Percentiles rank a stretch among this genome's conserved stretches.
Evolutionary conservation across 1,140 invertebrate genomes (phyloP).

Genomic region (Drosophila sp.): DNA sequence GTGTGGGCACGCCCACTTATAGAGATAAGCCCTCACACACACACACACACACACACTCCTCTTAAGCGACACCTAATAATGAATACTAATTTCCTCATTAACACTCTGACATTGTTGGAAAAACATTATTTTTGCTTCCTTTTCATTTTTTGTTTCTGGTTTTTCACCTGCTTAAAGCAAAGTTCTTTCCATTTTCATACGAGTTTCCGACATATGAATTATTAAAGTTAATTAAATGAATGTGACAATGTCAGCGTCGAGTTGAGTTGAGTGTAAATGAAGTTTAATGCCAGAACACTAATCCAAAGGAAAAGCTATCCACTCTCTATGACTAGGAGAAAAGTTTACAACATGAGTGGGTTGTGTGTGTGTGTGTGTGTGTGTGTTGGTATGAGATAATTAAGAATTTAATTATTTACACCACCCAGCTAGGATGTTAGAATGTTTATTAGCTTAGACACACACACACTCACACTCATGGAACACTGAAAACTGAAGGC

Average conservation of each 20-base stretch:
- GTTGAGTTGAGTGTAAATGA: conserved; percentile 42
- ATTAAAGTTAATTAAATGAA: conserved; percentile 79
- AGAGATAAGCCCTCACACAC: conserved; percentile 27
- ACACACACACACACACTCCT: conserved; percentile 19
- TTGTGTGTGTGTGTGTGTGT: conserved; percentile 5
- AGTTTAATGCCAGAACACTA: conserved; percentile 54
- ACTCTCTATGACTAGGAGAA: conserved; percentile 14
- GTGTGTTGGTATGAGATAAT: conserved; percentile 69
- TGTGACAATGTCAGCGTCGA: conserved; percentile 41
- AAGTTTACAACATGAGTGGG: not conserved
- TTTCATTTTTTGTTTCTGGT: conserved; percentile 10
- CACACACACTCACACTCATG: conserved; percentile 31
- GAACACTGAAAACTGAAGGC: conserved; percentile 40
- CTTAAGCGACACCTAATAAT: conserved; percentile 68
- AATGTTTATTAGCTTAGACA: conserved; percentile 52
- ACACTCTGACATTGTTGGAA: conserved; percentile 56
- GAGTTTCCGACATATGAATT: conserved; percentile 61
- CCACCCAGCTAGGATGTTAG: conserved; percentile 28
- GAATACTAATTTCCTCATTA: conserved; percentile 80
- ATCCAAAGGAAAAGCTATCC: conserved; percentile 29
- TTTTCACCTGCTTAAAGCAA: conserved; percentile 53
- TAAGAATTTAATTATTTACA: conserved; percentile 83
- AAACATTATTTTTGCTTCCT: conserved; percentile 66
- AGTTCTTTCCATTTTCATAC: conserved; percentile 33
- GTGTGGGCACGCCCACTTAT: conserved; percentile 44